phyloP scores from a whole-genome alignment of 2,888 invertebrate species.

The Slavum lentiscoides region DNA sequence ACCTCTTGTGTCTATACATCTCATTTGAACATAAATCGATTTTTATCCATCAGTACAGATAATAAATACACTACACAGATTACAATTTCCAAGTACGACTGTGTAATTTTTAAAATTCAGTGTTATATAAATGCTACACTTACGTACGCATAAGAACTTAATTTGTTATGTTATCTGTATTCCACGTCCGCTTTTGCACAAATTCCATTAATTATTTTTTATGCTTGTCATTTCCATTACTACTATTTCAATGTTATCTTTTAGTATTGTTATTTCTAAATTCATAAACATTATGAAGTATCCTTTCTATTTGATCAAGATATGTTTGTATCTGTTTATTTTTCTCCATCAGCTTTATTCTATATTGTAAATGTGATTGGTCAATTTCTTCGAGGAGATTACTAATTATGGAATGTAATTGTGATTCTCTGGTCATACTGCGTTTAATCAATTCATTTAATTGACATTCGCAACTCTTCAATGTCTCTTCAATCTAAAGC shows the following conservation, averaged over 20 bases:
- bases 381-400: slow-evolving; percentile 41
- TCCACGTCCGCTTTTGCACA: neutral
- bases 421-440: slow-evolving; percentile 35
- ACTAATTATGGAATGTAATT: slow-evolving; percentile 30
- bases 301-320: slow-evolving; percentile 33
- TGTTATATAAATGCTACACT: neutral
- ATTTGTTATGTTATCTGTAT: neutral
- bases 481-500: slow-evolving; percentile 34
- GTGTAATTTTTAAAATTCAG: too few species aligned
- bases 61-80: too few species aligned
- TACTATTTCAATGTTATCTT: neutral
- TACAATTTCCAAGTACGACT: too few species aligned
- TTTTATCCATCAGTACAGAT: too few species aligned
- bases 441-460: slow-evolving; percentile 27
- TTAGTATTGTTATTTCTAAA: slow-evolving; percentile 1
- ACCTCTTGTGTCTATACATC: too few species aligned
- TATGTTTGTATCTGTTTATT: slow-evolving; percentile 36
- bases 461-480: slow-evolving; percentile 18
- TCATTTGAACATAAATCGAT: too few species aligned
- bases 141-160: neutral
- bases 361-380: slow-evolving; percentile 25
- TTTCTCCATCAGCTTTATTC: slow-evolving; percentile 26
- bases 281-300: slow-evolving; percentile 33
- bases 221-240: neutral
- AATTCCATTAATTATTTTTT: neutral